A percentile compares a stretch with the other conserved stretches of the same genome.
These are phyloP conservation scores for Chaetops frenatus DNA, from an alignment of 2,113 vertebrate genomes.

Conservation along the genomic window DNA sequence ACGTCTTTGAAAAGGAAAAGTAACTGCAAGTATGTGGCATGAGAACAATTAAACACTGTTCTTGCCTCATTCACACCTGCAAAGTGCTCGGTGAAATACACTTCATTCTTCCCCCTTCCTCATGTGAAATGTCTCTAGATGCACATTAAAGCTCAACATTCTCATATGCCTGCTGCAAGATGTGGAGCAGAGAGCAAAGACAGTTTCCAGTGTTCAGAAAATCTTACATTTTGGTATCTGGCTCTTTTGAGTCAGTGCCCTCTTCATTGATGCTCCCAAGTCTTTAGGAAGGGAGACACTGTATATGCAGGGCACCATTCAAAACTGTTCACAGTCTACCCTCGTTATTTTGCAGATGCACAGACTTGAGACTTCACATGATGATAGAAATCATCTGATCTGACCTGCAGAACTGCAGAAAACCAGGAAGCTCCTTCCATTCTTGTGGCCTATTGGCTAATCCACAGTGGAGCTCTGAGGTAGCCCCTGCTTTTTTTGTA, in stretches of 20 bases:
- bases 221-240: not conserved
- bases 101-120: not conserved
- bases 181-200: not conserved
- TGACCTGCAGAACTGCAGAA: not conserved
- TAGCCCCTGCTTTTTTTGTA: not conserved
- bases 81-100: not conserved
- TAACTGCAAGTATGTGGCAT: not conserved
- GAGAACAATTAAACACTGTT: slow-evolving; percentile 8
- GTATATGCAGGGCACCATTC: not conserved
- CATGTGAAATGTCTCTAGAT: not conserved
- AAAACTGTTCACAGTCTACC: not conserved
- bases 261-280: not conserved
- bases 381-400: not conserved
- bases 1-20: not conserved
- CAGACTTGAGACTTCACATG: not conserved
- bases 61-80: not conserved
- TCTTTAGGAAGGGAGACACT: not conserved
- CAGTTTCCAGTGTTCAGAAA: not conserved
- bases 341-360: not conserved
- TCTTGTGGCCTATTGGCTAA: not conserved
- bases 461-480: not conserved
- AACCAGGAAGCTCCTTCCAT: not conserved
- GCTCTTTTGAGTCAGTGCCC: not conserved
- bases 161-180: not conserved
- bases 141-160: not conserved